Conservation (phyloP, 1,140 invertebrate genomes). For the Aphis gossypii region DNA sequence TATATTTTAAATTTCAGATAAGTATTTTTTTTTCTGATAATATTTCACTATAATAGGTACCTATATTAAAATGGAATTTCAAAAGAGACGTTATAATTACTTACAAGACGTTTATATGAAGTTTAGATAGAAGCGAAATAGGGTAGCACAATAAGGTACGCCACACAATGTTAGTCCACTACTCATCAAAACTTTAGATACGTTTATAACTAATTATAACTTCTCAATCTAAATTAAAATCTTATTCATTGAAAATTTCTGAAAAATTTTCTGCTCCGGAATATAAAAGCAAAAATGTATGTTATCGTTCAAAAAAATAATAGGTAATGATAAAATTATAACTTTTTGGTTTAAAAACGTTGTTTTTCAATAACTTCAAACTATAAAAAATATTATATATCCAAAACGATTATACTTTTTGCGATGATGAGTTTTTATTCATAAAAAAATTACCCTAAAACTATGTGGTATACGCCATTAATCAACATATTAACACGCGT, state of each 20-base stretch:
- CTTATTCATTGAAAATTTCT: not conserved
- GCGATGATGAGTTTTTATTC: not conserved
- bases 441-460: no score
- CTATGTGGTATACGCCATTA: not conserved
- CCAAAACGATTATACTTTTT: not conserved
- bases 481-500: not conserved
- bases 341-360: no score
- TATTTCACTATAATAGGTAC: not conserved
- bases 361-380: no score
- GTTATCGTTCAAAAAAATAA: not conserved
- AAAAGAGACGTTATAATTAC: not conserved
- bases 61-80: not conserved
- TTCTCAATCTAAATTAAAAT: not conserved
- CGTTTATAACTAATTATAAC: not conserved
- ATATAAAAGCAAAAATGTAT: not conserved
- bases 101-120: not conserved
- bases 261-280: not conserved
- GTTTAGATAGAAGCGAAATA: not conserved
- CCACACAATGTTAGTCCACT: not conserved
- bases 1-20: not conserved
- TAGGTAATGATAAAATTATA: no score
- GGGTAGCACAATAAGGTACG: not conserved
- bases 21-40: not conserved
- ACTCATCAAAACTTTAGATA: not conserved
- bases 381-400: no score